Base-by-base conservation (phyloP, 2,113 vertebrate species). In the Dendropsophus ebraccatus region DNA sequence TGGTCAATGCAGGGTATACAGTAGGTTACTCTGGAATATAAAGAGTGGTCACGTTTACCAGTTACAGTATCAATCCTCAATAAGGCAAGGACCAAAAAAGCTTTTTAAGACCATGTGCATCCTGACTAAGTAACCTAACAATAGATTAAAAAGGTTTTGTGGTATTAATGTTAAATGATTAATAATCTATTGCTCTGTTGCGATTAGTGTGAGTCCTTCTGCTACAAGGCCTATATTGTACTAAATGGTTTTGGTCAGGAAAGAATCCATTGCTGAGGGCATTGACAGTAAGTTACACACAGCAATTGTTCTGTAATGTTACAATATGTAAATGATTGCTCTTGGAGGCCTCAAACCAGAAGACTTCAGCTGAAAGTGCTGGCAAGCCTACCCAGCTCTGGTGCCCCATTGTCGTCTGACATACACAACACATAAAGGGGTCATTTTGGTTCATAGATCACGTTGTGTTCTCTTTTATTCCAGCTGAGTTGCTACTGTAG, bases 401-500 rank as follows among this genome's bases (percentile, higher is more conserved):
- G 73, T 52, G 73, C 47, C 47, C 73, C 45, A 19, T n/a, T 12
- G n/a, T 62, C 35, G 35, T 62, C 30, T 45, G 56, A 62, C 32
- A 80, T 30, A 41, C 50, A 41, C 9, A 80, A 25, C 13, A 72
- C n/a, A 62, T 54, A 75, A 32, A 62, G 56, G 35, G 72, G 70
- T 76, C 32, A 76, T 76, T 50, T 76, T 76, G 54, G 73, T 84
- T 84, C 56, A 84, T 52, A 58, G 69, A 84, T 58, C 37, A 84
- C 25, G 25, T 65, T 30, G 17, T 17, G 1, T 10, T 30, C 23
- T 75, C 52, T 56, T 76, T 7, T 76, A n/a, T 76, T 76, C 41
- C 50, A 84, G 73, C 83, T 75, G 70, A 60, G n/a, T 60, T 84
- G 82, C 72, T 84, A 50, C 56, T 84, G 83, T 62, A 47, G 41